Evolutionary conservation across 2,888 invertebrate species (phyloP), one percentile per base, ranked within the genome.

Genomic region (Tribolium freemani): DNA sequence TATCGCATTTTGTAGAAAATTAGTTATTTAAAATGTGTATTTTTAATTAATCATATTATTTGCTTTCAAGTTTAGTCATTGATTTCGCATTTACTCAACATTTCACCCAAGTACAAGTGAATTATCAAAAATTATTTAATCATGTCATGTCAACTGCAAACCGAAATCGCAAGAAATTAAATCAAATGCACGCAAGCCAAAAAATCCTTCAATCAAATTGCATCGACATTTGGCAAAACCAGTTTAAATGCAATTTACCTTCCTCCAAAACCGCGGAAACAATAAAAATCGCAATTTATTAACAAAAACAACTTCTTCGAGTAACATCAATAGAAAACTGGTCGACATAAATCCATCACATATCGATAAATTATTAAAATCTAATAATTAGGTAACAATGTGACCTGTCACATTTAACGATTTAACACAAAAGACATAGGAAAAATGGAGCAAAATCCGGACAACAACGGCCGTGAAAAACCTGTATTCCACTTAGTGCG

Each of bases 381-480:
- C 26, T 26, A 16, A 16, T 16, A 16, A 16, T 16, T 16, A 16
- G 16, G 16, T 16, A 16, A 16, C 2, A 16, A 2, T 16, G 16
- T 16, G 16, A 16, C 16, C 16, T 16, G 16, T 16, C 16, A 16
- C 16, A 16, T 16, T 16, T 16, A 16, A 16, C 16, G 2, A 16
- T 16, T 16, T 16, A 16, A 16, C 16, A 16, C 16, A 16, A 16
- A 16, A 16, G 16, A 16, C 16, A 31, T 31, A 3, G 5, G 31
- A 45, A 66, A 67, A 67, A 64, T 21, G 16, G 20, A 46, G 8
- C 10, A 45, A 58, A 58, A 58, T 20, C 58, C 58, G 58, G 58
- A 58, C 9, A 13, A 45, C 45, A 16, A 45, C 20, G 58, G n/a
- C 58, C 58, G 46, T 58, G 58, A 58, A 58, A 57, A 58, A 38